Conservation (phyloP, 2,797 vertebrate species). For the Lagocephalus sceleratus region DNA sequence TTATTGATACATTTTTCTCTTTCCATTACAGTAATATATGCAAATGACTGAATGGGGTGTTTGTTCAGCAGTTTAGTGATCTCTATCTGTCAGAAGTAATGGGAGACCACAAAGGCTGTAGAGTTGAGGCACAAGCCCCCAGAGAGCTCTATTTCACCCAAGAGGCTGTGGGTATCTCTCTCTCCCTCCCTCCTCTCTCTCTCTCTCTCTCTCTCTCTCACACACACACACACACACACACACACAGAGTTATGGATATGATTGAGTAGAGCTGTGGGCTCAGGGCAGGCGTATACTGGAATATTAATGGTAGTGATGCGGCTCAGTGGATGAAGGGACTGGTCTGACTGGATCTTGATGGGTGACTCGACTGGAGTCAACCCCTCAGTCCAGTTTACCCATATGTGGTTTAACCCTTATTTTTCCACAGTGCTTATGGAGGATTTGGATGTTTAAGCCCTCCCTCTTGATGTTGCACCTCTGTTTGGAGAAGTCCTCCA, state of each 20-base stretch:
- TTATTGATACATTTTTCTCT: constrained; percentile 72
- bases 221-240: constrained; percentile 8
- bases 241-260: constrained; percentile 44
- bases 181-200: constrained; percentile 20
- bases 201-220: constrained; percentile 18
- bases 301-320: constrained; percentile 60
- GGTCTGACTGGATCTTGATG: constrained; percentile 62
- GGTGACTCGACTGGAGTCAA: constrained; percentile 48
- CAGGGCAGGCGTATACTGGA: constrained; percentile 55
- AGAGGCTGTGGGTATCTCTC: constrained; percentile 37
- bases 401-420: background rate
- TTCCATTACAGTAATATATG: constrained; percentile 78
- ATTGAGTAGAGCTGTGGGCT: constrained; percentile 41
- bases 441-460: constrained; percentile 24
- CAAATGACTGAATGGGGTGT: constrained; percentile 77
- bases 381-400: too few relatives aligned
- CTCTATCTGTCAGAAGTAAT: constrained; percentile 78
- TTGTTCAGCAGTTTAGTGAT: constrained; percentile 81
- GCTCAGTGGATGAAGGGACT: constrained; percentile 44
- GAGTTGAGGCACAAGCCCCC: constrained; percentile 72
- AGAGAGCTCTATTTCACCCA: constrained; percentile 68
- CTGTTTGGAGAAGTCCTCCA: constrained; percentile 23
- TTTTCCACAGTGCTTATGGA: constrained; percentile 30
- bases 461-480: constrained; percentile 14
- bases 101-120: constrained; percentile 71